A percentile compares a stretch with the other conserved stretches of the same genome.
These are phyloP conservation scores for Trachymyrmex septentrionalis DNA, from an alignment of 1,140 invertebrate species.

Conservation along the genomic window DNA sequence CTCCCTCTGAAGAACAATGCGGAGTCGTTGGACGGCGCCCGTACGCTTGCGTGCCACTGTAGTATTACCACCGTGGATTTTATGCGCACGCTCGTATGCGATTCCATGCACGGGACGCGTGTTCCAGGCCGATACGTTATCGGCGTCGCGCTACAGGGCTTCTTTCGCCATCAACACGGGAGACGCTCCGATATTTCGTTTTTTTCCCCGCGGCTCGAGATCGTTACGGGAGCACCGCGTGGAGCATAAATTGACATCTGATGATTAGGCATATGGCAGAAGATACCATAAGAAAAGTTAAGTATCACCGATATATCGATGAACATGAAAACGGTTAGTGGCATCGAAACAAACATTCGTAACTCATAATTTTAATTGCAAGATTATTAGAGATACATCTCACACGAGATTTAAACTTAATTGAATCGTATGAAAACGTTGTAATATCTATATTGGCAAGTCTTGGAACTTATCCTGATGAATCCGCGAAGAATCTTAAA, in stretches of 20 bases:
- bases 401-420: conserved; percentile 9
- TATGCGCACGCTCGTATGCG: conserved; percentile 48
- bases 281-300: conserved; percentile 5
- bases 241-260: conserved; percentile 44
- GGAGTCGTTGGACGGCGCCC: conserved; percentile 76
- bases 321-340: conserved; percentile 13
- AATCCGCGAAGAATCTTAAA: conserved; percentile 10
- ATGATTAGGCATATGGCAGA: conserved; percentile 14
- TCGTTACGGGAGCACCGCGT: conserved; percentile 41
- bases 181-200: conserved; percentile 12
- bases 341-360: conserved; percentile 28
- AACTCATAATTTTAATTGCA: not conserved
- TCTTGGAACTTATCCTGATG: not conserved
- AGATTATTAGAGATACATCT: not conserved
- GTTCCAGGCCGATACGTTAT: conserved; percentile 25
- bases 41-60: conserved; percentile 75
- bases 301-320: conserved; percentile 42
- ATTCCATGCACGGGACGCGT: conserved; percentile 51
- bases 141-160: conserved; percentile 27
- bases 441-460: not conserved
- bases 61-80: conserved; percentile 68
- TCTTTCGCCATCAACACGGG: conserved; percentile 47
- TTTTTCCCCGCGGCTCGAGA: conserved; percentile 34
- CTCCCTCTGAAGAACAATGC: conserved; percentile 81
- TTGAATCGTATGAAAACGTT: too few species aligned